phyloP scores from a whole-genome alignment of 2,888 invertebrate species.

The Amiota communis region DNA sequence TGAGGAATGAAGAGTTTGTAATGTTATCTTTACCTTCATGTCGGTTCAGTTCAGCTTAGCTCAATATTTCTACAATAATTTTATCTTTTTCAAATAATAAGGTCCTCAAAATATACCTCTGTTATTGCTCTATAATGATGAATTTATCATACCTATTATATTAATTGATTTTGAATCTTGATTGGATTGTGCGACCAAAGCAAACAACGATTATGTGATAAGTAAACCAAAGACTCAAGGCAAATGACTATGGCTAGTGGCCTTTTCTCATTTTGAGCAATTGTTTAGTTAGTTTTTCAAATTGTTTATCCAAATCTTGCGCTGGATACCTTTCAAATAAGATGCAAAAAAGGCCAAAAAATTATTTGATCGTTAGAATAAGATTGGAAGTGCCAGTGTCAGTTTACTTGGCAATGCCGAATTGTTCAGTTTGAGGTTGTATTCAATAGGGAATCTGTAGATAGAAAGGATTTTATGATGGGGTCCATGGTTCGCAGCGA shows the following conservation, averaged over 20 bases:
- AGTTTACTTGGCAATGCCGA: constrained; percentile 50
- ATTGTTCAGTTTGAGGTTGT: constrained; percentile 24
- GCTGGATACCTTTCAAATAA: constrained; percentile 48
- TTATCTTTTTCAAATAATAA: too few species aligned
- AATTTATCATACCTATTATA: too few species aligned
- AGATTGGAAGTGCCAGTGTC: constrained; percentile 20
- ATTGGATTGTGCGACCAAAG: background rate
- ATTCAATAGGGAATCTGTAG: background rate
- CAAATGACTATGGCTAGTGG: background rate
- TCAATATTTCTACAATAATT: too few species aligned
- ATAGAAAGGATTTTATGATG: constrained; percentile 4
- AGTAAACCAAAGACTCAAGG: background rate
- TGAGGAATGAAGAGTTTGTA: too few species aligned
- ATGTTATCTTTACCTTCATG: too few species aligned
- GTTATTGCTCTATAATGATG: too few species aligned
- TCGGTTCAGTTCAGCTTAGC: too few species aligned
- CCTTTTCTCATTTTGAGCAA: constrained; percentile 54
- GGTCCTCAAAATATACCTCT: too few species aligned
- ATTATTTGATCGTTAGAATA: constrained; percentile 53
- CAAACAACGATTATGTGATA: background rate
- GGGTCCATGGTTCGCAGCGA: constrained; percentile 84
- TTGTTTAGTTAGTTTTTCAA: constrained; percentile 42
- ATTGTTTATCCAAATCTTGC: constrained; percentile 49
- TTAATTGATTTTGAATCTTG: constrained; percentile 55
- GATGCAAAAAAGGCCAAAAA: constrained; percentile 30